Evolutionary conservation across 2,113 vertebrate species (phyloP).

Genomic region (Cairina moschata): DNA sequence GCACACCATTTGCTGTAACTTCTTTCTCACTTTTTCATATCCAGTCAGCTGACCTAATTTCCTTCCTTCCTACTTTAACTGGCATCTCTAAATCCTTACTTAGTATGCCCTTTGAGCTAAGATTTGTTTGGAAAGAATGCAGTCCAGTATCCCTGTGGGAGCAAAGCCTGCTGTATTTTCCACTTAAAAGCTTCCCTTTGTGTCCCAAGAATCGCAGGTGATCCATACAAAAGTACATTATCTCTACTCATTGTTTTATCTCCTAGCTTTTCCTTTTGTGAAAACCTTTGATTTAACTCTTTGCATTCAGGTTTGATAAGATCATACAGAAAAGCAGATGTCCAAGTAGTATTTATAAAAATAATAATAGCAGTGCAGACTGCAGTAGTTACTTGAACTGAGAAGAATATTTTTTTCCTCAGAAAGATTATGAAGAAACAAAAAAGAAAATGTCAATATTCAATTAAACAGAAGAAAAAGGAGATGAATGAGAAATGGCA

Average conservation of each 20-base stretch:
- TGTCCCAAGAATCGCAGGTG: not conserved
- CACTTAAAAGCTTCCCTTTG: conserved; percentile 33
- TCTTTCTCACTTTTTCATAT: not conserved
- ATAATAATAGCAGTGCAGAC: not conserved
- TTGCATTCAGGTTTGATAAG: not conserved
- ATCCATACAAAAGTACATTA: conserved; percentile 18
- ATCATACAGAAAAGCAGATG: not conserved
- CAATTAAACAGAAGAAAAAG: not conserved
- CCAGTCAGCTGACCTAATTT: not conserved
- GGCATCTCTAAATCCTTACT: not conserved
- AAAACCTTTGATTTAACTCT: conserved; percentile 22
- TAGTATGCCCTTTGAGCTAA: not conserved
- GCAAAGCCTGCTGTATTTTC: conserved; percentile 30
- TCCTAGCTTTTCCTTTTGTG: not conserved
- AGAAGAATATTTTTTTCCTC: not conserved
- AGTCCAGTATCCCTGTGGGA: not conserved
- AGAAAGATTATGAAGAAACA: not conserved
- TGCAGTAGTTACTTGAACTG: not conserved
- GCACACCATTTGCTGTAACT: not conserved
- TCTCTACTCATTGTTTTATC: conserved; percentile 13
- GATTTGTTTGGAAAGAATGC: conserved; percentile 21
- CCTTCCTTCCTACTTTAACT: not conserved
- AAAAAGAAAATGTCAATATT: not conserved
- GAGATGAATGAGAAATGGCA: not conserved
- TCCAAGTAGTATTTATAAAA: not conserved